These are phyloP conservation scores for Cantharis lateralis DNA, from an alignment of 2,888 invertebrate genomes.

Conservation along the genomic window DNA sequence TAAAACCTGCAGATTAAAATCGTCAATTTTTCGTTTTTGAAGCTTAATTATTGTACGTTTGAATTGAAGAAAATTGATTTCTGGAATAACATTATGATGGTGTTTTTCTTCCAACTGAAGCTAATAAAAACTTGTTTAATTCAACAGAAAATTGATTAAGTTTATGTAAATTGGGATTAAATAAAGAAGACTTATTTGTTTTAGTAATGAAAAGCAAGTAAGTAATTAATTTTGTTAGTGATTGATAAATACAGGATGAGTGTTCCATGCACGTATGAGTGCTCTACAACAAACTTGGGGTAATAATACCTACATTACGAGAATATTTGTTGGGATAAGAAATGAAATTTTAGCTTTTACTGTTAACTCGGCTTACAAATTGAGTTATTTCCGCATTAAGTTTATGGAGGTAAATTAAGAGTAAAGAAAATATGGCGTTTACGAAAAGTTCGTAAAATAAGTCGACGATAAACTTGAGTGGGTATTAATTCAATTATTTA, in stretches of 20 bases:
- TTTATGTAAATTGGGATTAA: neutral
- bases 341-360: neutral
- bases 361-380: constrained; percentile 11
- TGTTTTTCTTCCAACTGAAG: neutral
- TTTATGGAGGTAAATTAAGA: constrained; percentile 12
- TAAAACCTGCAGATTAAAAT: too few species aligned
- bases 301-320: neutral
- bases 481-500: constrained; percentile 14
- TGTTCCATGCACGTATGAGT: neutral
- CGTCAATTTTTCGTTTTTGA: too few species aligned
- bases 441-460: constrained; percentile 4
- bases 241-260: neutral
- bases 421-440: constrained; percentile 14
- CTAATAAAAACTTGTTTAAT: neutral
- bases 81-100: too few species aligned
- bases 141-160: neutral
- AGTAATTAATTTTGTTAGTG: neutral
- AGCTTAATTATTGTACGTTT: too few species aligned
- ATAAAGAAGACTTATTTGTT: neutral
- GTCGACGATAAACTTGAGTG: constrained; percentile 10
- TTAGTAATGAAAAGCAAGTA: neutral
- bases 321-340: neutral
- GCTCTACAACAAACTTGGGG: neutral
- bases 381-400: constrained; percentile 16
- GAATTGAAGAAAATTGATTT: too few species aligned